These are phyloP conservation scores for Anarsia innoxiella DNA, from an alignment of 2,888 invertebrate genomes.

Conservation along the genomic window DNA sequence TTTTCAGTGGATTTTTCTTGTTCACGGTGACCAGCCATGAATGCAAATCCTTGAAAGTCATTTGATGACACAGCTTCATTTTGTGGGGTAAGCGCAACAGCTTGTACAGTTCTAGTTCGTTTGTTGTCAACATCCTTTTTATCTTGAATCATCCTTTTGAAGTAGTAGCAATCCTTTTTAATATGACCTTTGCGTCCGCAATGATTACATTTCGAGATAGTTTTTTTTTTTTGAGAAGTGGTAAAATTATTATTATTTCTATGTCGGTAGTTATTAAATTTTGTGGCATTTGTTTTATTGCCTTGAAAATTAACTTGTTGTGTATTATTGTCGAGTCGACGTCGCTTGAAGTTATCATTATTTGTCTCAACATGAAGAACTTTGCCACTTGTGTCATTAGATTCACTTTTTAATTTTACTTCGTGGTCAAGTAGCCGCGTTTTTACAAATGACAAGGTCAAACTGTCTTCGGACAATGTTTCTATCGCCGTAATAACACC, in stretches of 20 bases:
- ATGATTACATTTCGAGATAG: conserved; percentile 24
- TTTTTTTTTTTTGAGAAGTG: neutral
- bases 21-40: conserved; percentile 17
- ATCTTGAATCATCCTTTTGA: conserved; percentile 16
- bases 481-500: conserved; percentile 38
- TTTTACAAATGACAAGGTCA: too few species aligned
- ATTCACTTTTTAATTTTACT: conserved; percentile 19
- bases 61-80: conserved; percentile 10
- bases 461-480: too few species aligned
- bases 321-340: too few species aligned
- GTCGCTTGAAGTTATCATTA: conserved; percentile 1
- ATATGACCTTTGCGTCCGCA: conserved; percentile 31
- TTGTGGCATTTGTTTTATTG: conserved; percentile 9
- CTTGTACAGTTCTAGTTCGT: conserved; percentile 17
- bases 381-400: conserved; percentile 25
- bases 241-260: neutral
- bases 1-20: neutral
- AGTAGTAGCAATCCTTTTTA: conserved; percentile 28
- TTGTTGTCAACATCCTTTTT: conserved; percentile 2
- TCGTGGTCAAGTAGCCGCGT: conserved; percentile 25
- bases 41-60: conserved; percentile 15
- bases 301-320: too few species aligned
- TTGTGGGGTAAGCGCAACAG: conserved; percentile 13
- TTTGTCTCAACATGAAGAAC: conserved; percentile 25
- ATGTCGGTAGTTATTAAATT: conserved; percentile 4